phyloP scores from a whole-genome alignment of 2,797 vertebrate genomes.

The Myotis daubentonii region DNA sequence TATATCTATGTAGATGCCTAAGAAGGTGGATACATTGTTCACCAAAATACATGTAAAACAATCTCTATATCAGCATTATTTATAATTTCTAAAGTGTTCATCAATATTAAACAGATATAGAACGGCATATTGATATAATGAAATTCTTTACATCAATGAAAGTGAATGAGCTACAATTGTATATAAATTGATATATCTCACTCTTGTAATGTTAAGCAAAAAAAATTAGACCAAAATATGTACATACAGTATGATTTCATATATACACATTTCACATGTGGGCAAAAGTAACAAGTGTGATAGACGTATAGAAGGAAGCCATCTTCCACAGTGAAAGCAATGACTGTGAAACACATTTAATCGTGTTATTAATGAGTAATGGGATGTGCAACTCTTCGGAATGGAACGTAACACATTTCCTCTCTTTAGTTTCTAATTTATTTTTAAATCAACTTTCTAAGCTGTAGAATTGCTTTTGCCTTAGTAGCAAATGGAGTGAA shows the following conservation, averaged over 20 bases:
- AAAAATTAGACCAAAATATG: background rate
- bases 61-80: background rate
- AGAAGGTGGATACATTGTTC: background rate
- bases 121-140: background rate
- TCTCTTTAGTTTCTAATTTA: background rate
- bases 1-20: background rate
- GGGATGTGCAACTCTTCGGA: background rate
- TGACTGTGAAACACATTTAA: background rate
- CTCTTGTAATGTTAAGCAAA: background rate
- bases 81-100: background rate
- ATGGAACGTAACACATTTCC: background rate
- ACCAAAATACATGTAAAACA: background rate
- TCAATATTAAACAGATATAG: background rate
- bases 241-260: background rate
- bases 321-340: background rate
- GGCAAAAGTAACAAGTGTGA: background rate
- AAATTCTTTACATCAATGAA: background rate
- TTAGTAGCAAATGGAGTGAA: background rate
- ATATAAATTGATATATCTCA: background rate
- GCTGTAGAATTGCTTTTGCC: background rate
- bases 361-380: background rate
- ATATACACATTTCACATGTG: background rate
- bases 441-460: conserved; percentile 8
- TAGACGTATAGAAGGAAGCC: background rate
- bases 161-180: background rate